These are phyloP conservation scores for Drosophila ezoana DNA, from an alignment of 2,888 invertebrate genomes.

Conservation along the genomic window DNA sequence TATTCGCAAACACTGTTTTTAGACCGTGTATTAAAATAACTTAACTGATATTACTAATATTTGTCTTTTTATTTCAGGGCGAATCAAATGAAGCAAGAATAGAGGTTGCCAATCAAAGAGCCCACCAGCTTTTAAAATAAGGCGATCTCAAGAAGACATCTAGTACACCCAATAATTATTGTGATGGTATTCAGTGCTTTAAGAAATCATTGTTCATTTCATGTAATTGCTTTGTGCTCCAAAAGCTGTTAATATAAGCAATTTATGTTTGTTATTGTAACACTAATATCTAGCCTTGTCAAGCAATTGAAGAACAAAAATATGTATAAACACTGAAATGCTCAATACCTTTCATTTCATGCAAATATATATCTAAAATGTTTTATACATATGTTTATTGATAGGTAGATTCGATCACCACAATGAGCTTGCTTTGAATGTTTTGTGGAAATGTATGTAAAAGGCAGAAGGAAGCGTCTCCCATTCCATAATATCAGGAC, in stretches of 20 bases:
- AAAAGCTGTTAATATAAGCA: conserved; percentile 46
- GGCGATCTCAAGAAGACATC: conserved; percentile 28
- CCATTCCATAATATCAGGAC: no score
- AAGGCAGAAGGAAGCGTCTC: no score
- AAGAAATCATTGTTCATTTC: conserved; percentile 39
- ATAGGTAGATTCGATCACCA: no score
- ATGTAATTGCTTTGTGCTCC: conserved; percentile 63
- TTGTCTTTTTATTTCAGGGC: conserved; percentile 86
- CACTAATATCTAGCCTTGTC: not conserved
- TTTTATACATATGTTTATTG: not conserved
- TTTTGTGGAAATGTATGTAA: no score
- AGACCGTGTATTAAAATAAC: not conserved
- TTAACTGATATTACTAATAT: not conserved
- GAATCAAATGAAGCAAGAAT: conserved; percentile 98
- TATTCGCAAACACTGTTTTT: no score
- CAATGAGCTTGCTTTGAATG: no score
- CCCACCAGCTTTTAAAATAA: conserved; percentile 98
- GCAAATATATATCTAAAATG: not conserved
- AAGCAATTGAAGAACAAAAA: conserved; percentile 1
- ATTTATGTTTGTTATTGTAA: conserved; percentile 4
- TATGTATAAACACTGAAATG: conserved; percentile 16
- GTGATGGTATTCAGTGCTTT: conserved; percentile 37
- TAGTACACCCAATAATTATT: conserved; percentile 43
- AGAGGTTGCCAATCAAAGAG: conserved; percentile 98
- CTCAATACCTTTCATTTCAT: conserved; percentile 12